Percentiles rank a stretch among this genome's conserved stretches.
phyloP scores from a whole-genome alignment of 2,797 vertebrate genomes.

The Pristis pectinata region DNA sequence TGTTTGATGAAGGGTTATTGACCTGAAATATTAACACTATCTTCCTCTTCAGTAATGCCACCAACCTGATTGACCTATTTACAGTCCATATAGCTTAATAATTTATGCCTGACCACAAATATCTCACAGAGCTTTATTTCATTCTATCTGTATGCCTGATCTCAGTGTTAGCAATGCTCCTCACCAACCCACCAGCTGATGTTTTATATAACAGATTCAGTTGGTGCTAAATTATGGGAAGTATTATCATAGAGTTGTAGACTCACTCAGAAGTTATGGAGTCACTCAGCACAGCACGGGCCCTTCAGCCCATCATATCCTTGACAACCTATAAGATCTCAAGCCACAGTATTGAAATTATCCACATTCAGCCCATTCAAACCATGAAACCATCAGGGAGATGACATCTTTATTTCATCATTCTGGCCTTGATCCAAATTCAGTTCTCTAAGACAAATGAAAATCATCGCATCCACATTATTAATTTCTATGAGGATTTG shows the following conservation, averaged over 20 bases:
- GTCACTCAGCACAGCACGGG: no score
- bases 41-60: background rate
- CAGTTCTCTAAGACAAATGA: background rate
- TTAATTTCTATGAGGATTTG: background rate
- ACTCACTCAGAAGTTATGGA: no score
- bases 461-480: background rate
- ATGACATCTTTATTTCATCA: background rate
- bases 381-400: background rate
- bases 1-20: no score
- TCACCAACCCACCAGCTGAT: background rate
- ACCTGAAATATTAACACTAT: no score
- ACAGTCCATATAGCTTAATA: background rate
- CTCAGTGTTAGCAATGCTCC: background rate
- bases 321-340: background rate
- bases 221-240: background rate
- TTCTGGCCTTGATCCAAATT: background rate
- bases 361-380: background rate
- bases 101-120: background rate
- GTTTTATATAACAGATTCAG: background rate
- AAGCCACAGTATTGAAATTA: background rate
- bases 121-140: background rate
- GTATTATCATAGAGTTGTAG: background rate
- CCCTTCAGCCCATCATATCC: no score
- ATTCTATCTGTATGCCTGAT: background rate
- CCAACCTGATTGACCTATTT: background rate